Evolutionary conservation across 2,888 invertebrate species (phyloP).

Genomic region (Machimus atricapillus): DNA sequence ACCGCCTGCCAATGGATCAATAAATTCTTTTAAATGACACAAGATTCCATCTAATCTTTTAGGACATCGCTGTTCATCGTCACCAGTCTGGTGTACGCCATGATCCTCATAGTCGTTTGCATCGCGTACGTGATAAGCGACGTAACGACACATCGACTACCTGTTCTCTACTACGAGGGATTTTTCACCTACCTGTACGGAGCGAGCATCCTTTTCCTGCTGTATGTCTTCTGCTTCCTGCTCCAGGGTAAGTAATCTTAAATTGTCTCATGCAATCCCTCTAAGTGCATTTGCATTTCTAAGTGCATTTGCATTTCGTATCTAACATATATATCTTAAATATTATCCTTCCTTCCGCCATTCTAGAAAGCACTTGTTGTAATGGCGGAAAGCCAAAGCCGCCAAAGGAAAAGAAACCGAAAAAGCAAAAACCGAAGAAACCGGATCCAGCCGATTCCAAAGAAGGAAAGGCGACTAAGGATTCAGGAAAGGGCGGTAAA

Average conservation of each 20-base stretch:
- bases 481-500: conserved; percentile 69
- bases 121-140: conserved; percentile 94
- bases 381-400: conserved; percentile 73
- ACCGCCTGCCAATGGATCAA: not conserved
- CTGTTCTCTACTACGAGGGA: conserved; percentile 92
- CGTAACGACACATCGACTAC: conserved; percentile 90
- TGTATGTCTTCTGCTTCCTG: conserved; percentile 94
- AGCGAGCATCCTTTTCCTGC: conserved; percentile 88
- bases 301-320: not conserved
- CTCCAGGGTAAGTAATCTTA: conserved; percentile 72
- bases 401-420: conserved; percentile 74
- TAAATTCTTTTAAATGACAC: not conserved
- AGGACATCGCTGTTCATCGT: conserved; percentile 95
- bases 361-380: conserved; percentile 82
- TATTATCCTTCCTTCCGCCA: too few species aligned
- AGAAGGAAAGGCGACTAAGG: conserved; percentile 67
- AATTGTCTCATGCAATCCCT: not conserved
- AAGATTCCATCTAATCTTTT: conserved; percentile 5
- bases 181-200: conserved; percentile 95
- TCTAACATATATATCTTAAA: not conserved
- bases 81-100: conserved; percentile 95
- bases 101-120: conserved; percentile 91
- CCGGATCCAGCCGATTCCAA: conserved; percentile 67
- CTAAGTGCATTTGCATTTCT: not conserved
- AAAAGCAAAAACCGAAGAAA: conserved; percentile 71